Percentiles rank a stretch among this genome's conserved stretches.
phyloP scores from a whole-genome alignment of 2,888 invertebrate species.

The Oxytorus armatus region DNA sequence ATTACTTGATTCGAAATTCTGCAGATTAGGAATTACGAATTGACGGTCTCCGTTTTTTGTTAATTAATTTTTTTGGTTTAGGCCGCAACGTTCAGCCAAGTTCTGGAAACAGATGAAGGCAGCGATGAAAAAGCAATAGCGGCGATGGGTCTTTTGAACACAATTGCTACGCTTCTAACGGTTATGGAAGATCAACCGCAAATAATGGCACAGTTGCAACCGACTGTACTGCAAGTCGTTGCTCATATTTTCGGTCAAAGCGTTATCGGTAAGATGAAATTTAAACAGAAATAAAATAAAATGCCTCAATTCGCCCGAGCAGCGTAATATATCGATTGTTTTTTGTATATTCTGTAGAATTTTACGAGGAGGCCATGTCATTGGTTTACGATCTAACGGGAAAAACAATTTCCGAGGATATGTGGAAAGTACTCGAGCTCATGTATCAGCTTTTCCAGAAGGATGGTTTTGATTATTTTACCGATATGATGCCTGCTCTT shows the following conservation, averaged over 20 bases:
- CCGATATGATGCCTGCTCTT: constrained; percentile 99
- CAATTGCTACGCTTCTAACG: constrained; percentile 96
- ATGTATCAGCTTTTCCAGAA: constrained; percentile 96
- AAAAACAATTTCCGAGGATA: constrained; percentile 94
- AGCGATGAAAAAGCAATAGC: constrained; percentile 98
- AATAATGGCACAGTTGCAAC: constrained; percentile 95
- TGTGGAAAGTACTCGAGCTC: constrained; percentile 98
- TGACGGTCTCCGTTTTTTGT: neutral
- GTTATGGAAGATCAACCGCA: constrained; percentile 95
- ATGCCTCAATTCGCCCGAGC: neutral
- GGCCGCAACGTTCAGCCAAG: constrained; percentile 92
- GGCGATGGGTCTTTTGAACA: constrained; percentile 98
- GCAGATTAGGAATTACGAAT: too few relatives aligned
- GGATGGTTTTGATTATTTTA: constrained; percentile 97
- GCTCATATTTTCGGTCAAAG: constrained; percentile 93
- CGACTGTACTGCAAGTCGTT: constrained; percentile 95
- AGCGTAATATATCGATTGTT: neutral
- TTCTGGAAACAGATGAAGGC: constrained; percentile 92
- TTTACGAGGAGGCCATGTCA: constrained; percentile 98
- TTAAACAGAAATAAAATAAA: neutral
- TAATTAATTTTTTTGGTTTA: constrained; percentile 66
- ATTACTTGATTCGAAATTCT: neutral
- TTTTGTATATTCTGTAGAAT: constrained; percentile 88
- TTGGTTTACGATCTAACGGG: constrained; percentile 96
- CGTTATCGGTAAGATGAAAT: constrained; percentile 88